Conservation (phyloP, 64 coral and sea anemone genomes). For the Hydrozoanthus tunicans region DNA sequence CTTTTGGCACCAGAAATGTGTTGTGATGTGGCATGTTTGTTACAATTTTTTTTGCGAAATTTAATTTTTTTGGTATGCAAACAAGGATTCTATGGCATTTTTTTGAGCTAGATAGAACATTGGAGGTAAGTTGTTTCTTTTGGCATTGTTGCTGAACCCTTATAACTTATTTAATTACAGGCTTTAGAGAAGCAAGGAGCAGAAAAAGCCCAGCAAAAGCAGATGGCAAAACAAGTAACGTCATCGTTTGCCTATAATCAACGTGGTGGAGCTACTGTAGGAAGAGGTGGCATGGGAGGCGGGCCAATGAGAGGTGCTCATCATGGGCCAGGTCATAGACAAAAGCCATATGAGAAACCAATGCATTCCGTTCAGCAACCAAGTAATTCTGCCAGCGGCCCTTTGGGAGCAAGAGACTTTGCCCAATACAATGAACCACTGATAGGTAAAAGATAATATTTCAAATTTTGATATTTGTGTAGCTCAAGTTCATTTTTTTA, state of each 20-base stretch:
- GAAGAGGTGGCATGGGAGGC: constrained; percentile 46
- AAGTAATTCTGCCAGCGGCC: constrained; percentile 46
- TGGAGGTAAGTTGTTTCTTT: no score
- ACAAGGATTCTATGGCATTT: no score
- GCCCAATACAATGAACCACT: constrained; percentile 79
- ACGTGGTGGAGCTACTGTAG: constrained; percentile 16
- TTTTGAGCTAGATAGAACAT: no score
- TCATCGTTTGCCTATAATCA: neutral
- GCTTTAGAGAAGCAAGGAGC: constrained; percentile 87
- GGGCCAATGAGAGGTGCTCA: constrained; percentile 36
- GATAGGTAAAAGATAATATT: constrained; percentile 56
- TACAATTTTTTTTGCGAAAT: no score
- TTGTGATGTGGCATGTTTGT: no score
- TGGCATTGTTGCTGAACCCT: no score
- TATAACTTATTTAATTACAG: neutral
- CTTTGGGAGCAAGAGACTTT: constrained; percentile 76
- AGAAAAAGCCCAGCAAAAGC: constrained; percentile 69
- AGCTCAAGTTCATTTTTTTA: no score
- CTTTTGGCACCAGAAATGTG: no score
- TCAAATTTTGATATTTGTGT: no score
- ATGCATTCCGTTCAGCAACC: constrained; percentile 65
- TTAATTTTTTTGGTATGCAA: no score
- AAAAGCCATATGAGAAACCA: constrained; percentile 88
- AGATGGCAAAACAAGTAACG: constrained; percentile 44
- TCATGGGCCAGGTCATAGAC: constrained; percentile 50